Conservation (phyloP, 2,113 vertebrate species). For the Pogonocichla stellata region DNA sequence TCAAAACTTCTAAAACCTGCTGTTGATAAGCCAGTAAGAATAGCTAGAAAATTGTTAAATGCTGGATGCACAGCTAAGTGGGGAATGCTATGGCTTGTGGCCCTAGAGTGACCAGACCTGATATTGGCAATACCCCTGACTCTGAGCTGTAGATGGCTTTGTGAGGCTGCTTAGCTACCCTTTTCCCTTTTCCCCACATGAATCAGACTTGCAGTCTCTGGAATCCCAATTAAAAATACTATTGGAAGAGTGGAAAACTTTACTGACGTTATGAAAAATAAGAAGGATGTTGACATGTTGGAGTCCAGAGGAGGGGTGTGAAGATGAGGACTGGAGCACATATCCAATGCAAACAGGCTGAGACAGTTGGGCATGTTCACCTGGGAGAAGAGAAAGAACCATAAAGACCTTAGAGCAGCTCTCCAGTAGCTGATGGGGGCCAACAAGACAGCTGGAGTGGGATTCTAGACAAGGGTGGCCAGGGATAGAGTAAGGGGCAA, state of each 20-base stretch:
- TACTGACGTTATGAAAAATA: neutral
- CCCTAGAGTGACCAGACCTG: neutral
- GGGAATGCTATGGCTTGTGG: neutral
- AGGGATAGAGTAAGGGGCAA: no score
- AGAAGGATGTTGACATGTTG: neutral
- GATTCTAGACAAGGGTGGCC: neutral
- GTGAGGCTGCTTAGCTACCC: neutral
- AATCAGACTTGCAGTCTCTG: neutral
- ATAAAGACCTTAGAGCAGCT: neutral
- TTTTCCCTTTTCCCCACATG: neutral
- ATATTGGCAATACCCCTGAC: neutral
- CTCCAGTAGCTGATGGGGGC: neutral
- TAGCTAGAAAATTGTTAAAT: neutral
- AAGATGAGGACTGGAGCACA: neutral
- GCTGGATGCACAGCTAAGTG: neutral
- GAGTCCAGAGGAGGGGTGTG: neutral
- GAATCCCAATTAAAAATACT: neutral
- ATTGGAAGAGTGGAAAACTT: neutral
- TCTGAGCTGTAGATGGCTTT: neutral
- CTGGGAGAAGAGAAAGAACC: accelerated
- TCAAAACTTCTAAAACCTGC: neutral
- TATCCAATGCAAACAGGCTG: no score
- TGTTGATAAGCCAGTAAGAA: neutral
- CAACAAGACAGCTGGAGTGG: neutral
- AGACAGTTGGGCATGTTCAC: neutral